Percentiles rank a stretch among this genome's conserved stretches.
Conservation (phyloP, 2,113 vertebrate genomes). For the Neolamprologus tretocephalus region DNA sequence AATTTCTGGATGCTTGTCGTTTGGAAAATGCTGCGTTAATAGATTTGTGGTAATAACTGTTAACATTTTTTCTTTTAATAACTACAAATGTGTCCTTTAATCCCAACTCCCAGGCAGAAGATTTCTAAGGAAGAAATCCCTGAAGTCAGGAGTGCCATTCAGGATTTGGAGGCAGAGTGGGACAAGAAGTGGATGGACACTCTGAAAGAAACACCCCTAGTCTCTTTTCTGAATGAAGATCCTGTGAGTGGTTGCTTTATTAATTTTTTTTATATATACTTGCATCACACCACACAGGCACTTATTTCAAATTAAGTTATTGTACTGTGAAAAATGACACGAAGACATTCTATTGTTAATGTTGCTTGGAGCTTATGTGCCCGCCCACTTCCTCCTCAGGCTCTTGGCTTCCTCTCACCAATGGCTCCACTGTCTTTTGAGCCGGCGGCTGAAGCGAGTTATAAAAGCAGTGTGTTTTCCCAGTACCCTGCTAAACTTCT, state of each 20-base stretch:
- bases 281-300: background rate
- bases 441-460: conserved; percentile 62
- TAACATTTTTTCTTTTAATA: background rate
- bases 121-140: conserved; percentile 52
- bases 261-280: background rate
- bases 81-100: background rate
- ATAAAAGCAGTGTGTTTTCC: conserved; percentile 47
- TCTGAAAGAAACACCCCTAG: conserved; percentile 62
- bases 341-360: background rate
- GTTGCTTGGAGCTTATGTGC: background rate
- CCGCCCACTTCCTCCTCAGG: conserved; percentile 48
- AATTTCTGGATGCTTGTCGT: background rate
- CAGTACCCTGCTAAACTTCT: conserved; percentile 59
- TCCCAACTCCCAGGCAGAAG: conserved; percentile 55
- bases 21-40: background rate
- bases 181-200: conserved; percentile 73
- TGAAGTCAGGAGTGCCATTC: conserved; percentile 37
- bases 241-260: conserved; percentile 69
- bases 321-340: background rate
- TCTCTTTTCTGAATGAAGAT: conserved; percentile 56
- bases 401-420: conserved; percentile 66
- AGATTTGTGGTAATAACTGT: background rate
- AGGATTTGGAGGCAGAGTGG: conserved; percentile 70
- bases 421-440: conserved; percentile 66
- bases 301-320: background rate